phyloP scores from a whole-genome alignment of 2,113 vertebrate genomes.

The Toxostoma redivivum region DNA sequence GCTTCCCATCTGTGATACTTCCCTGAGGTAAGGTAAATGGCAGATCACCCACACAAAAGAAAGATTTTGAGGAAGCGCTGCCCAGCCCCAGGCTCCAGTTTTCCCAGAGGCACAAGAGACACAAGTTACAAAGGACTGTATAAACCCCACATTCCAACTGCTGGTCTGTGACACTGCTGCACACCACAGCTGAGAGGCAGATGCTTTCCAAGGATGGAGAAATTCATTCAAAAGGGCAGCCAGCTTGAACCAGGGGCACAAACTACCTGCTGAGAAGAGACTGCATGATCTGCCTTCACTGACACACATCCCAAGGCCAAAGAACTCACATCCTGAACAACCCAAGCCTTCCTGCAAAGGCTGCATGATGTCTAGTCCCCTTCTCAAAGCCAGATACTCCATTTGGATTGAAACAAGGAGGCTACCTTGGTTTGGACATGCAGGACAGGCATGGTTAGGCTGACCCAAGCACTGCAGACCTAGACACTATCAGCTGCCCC shows the following conservation, averaged over 20 bases:
- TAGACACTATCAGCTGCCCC: neutral
- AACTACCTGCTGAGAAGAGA: neutral
- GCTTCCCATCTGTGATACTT: neutral
- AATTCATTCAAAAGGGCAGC: neutral
- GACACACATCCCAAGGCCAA: rapidly evolving
- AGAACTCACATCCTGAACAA: rapidly evolving
- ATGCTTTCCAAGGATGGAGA: neutral
- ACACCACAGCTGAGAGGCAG: neutral
- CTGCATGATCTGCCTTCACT: neutral
- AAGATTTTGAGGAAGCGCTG: neutral
- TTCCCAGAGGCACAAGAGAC: neutral
- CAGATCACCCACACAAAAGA: neutral
- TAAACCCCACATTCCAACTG: neutral
- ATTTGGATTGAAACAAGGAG: neutral
- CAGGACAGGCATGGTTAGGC: neutral
- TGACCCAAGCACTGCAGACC: neutral
- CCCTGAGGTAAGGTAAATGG: neutral
- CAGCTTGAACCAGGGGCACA: neutral
- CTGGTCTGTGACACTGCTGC: neutral
- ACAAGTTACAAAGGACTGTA: neutral
- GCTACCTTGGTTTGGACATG: neutral
- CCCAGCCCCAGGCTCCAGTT: neutral
- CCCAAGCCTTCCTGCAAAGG: neutral
- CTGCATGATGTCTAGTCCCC: neutral
- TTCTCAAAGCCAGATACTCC: neutral